Base-by-base conservation (phyloP, 2,888 invertebrate genomes). In the Hartigia nigra region DNA sequence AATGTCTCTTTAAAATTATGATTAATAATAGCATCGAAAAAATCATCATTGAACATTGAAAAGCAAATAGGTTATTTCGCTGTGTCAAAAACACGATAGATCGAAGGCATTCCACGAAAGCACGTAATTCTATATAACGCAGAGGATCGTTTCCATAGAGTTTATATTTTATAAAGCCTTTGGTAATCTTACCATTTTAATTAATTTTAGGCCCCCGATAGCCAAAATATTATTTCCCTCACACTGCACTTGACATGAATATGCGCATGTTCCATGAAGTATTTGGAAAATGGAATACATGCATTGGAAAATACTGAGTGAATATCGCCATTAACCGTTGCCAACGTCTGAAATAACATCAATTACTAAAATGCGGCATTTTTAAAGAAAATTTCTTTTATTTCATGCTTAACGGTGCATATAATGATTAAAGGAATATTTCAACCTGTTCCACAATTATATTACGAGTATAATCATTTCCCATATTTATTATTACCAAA, bases 191-290 rank as follows among this genome's bases (percentile, higher is more conserved):
- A 91, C 91, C 91, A 91, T 91, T 90, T 90, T 91, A 83, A 87
- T 82, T 84, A 89, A 88, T 88, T 90, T 88, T 86, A 85, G 88
- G 87, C 88, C 88, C 87, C 87, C 88, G 88, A 91, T 90, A 91
- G 89, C 91, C 91, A 91, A 91, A 91, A 91, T 91, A 91, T 91
- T 91, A 89, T 90, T 89, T 86, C 88, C 86, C 85, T 90, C 87
- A 87, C 88, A 87, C 88, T 85, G 86, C 84, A 88, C 88, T 89
- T 90, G 88, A 90, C 91, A 90, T 90, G 87, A 88, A 91, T 88
- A 86, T 90, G 90, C 82, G 84, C 81, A 84, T 84, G 83, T 79
- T 84, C 85, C 79, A 82, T 81, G 81, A 85, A 81, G 75, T 76
- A 74, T 81, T 78, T 74, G 70, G 78, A 81, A 81, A 83, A 86